Base-by-base conservation (phyloP, 2,888 invertebrate species). In the Perizoma affinitatum region DNA sequence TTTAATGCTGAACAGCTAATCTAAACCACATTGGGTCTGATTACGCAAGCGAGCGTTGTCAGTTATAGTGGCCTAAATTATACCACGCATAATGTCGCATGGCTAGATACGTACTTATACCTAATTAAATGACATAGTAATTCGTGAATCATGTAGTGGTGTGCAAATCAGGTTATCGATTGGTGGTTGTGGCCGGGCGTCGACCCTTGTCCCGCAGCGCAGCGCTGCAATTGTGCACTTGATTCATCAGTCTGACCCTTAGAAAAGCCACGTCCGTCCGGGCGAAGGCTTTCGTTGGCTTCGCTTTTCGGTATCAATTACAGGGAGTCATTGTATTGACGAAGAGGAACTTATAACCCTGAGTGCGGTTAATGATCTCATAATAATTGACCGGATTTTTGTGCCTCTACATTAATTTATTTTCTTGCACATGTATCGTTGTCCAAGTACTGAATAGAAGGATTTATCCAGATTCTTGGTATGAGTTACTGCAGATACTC, bases 151-250 rank as follows among this genome's bases (percentile, higher is more conserved):
- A 78, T 79, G 71, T 80, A 79, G 80, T 65, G 56, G 81, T 67
- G 65, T 87, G 84, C 86, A 87, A 87, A 88, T 87, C 86, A 83
- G 87, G 87, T 88, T 90, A 90, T 90, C 90, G 90, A 91, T 90
- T 86, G 76, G 83, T 83, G 79, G 82, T 75, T 76, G 73, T 79
- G 82, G 80, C 81, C 84, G 89, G 87, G 71, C 88, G 72, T 84
- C 88, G 88, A 88, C 89, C 90, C 84, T 80, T 68, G 70, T 60
- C 50, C 54, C 48, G 36, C 59, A 70, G 67, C 73, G 78, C 79
- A 76, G 49, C 58, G n/a, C 55, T 70, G 70, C 69, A 66, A 46
- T 54, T 58, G 54, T 56, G 53, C 57, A 50, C 59, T 61, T 57
- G 58, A 54, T 63, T 64, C 68, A 65, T 63, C 67, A 61, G 44